These are phyloP conservation scores for Halictus rubicundus DNA, from an alignment of 1,140 invertebrate species.

Conservation along the genomic window DNA sequence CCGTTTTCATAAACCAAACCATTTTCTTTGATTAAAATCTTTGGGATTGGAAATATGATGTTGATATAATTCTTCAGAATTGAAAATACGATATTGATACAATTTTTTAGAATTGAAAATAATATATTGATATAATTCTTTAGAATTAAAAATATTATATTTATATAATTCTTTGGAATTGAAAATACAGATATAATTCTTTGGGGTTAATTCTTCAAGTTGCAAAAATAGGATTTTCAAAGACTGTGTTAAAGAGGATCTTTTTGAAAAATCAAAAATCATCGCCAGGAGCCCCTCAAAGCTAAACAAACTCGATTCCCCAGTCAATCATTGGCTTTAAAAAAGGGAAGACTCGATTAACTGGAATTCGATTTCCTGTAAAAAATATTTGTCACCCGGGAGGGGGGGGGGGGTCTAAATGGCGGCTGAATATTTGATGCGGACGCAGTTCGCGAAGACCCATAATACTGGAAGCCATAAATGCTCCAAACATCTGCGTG, in stretches of 20 bases:
- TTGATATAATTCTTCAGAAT: no score
- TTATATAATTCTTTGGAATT: no score
- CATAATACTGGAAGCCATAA: slow-evolving; percentile 74
- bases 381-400: slow-evolving; percentile 16
- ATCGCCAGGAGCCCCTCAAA: background rate
- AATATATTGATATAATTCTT: no score
- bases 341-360: background rate
- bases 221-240: background rate
- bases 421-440: slow-evolving; percentile 21
- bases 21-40: no score
- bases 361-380: background rate
- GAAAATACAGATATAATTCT: no score
- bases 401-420: slow-evolving; percentile 6
- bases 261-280: background rate
- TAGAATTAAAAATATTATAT: no score
- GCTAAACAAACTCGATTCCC: background rate
- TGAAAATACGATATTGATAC: no score
- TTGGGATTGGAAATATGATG: no score
- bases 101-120: no score
- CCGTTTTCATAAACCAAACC: no score
- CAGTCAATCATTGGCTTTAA: background rate
- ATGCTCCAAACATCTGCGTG: slow-evolving; percentile 69
- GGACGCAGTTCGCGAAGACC: slow-evolving; percentile 69
- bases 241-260: no score
- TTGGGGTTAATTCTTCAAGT: no score